Evolutionary conservation across 2,888 invertebrate genomes (phyloP).

Genomic region (Leistus spinibarbis): DNA sequence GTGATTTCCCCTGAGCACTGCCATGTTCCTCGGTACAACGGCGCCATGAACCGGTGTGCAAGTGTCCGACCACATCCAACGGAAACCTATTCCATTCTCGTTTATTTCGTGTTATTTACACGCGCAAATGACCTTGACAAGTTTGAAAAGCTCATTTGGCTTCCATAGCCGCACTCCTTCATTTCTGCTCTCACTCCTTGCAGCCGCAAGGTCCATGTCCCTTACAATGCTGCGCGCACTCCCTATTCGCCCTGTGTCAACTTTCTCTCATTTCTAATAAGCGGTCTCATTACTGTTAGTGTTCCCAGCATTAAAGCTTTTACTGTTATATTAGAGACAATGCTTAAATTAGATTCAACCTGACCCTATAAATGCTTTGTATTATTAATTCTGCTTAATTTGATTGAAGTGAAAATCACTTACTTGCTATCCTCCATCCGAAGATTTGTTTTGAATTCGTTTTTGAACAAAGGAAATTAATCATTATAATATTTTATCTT

Average conservation of each 20-base stretch:
- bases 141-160: slow-evolving; percentile 22
- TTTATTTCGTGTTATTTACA: slow-evolving; percentile 30
- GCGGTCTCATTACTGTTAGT: not conserved
- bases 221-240: not conserved
- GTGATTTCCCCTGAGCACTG: slow-evolving; percentile 33
- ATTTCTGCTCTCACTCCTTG: not conserved
- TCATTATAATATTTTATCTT: too few species aligned
- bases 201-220: not conserved
- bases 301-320: not conserved
- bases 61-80: slow-evolving; percentile 15
- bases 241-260: not conserved
- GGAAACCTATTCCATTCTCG: slow-evolving; percentile 30
- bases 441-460: too few species aligned
- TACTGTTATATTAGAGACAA: too few species aligned
- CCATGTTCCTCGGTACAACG: not conserved
- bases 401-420: too few species aligned
- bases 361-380: too few species aligned
- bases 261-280: not conserved
- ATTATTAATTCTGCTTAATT: too few species aligned
- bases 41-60: not conserved
- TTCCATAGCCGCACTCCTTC: not conserved
- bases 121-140: slow-evolving; percentile 21
- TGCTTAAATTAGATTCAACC: too few species aligned
- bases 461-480: too few species aligned
- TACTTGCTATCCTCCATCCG: too few species aligned